Evolutionary conservation across 2,888 invertebrate species (phyloP).

Genomic region (Syritta pipiens): DNA sequence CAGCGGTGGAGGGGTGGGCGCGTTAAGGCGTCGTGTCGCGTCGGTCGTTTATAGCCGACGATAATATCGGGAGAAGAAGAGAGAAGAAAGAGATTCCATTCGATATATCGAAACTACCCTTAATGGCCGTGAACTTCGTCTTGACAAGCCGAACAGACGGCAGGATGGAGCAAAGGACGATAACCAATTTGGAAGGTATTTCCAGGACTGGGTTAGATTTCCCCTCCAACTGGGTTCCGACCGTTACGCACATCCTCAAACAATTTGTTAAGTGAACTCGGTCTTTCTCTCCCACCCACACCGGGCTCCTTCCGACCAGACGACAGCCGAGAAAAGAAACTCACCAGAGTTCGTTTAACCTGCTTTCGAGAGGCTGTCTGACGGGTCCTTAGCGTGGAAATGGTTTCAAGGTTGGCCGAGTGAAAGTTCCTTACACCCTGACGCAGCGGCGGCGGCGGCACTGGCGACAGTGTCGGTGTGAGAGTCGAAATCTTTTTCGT

Average conservation of each 20-base stretch:
- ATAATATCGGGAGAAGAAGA: no score
- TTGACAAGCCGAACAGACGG: no score
- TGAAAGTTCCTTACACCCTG: conserved; percentile 35
- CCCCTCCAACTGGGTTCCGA: background rate
- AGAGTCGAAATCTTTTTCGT: background rate
- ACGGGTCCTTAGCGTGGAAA: conserved; percentile 10
- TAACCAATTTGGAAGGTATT: background rate
- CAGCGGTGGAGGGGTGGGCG: background rate
- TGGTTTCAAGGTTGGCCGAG: conserved; percentile 28
- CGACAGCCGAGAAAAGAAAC: background rate
- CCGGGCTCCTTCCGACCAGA: background rate
- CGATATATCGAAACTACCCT: conserved; percentile 10
- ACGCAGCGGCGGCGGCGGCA: background rate
- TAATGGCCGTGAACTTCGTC: conserved; percentile 38
- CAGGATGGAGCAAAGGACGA: no score
- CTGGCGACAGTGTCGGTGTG: background rate
- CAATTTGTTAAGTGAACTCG: background rate
- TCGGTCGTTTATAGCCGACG: background rate
- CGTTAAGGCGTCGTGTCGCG: background rate
- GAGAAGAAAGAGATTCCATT: conserved; percentile 23
- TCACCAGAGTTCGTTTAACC: background rate
- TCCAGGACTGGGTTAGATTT: background rate
- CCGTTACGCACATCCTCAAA: conserved; percentile 13
- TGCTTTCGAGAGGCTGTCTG: background rate
- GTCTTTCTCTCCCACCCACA: background rate